Evolutionary conservation across 2,797 vertebrate genomes (phyloP).

Genomic region (Cyclura pinguis): DNA sequence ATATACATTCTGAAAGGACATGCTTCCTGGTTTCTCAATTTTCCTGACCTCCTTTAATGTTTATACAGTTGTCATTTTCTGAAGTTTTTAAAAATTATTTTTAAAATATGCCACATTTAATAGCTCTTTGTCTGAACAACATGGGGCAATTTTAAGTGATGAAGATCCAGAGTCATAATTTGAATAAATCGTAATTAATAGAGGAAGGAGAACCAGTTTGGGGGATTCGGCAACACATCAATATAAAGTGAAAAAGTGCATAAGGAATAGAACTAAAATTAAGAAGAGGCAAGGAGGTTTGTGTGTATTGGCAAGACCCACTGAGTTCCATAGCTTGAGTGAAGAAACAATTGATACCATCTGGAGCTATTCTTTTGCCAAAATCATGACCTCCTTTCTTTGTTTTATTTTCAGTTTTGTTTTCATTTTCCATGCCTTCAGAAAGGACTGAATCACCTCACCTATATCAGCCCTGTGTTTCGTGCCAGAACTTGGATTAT

Average conservation of each 20-base stretch:
- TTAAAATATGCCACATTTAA: conserved; percentile 27
- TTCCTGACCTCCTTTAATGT: conserved; percentile 30
- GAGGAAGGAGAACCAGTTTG: not conserved
- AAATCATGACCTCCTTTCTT: conserved; percentile 49
- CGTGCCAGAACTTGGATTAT: conserved; percentile 53
- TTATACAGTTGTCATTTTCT: conserved; percentile 18
- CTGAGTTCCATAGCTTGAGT: conserved; percentile 15
- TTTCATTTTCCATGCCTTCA: conserved; percentile 60
- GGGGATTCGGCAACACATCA: not conserved
- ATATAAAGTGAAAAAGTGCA: conserved; percentile 6
- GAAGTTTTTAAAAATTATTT: not conserved
- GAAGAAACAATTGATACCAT: conserved; percentile 56
- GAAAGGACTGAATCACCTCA: conserved; percentile 44
- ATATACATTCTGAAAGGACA: conserved; percentile 35
- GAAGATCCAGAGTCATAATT: not conserved
- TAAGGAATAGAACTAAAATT: not conserved
- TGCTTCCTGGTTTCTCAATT: conserved; percentile 15
- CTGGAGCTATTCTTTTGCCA: conserved; percentile 62
- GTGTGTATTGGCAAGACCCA: conserved; percentile 32
- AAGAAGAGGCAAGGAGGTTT: conserved; percentile 13
- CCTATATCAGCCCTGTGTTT: conserved; percentile 59
- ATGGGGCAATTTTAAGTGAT: not conserved
- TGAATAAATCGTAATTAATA: conserved; percentile 7
- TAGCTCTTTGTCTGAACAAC: not conserved
- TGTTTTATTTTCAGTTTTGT: conserved; percentile 56